Conservation (phyloP, 2,113 vertebrate genomes). For the Meles meles region DNA sequence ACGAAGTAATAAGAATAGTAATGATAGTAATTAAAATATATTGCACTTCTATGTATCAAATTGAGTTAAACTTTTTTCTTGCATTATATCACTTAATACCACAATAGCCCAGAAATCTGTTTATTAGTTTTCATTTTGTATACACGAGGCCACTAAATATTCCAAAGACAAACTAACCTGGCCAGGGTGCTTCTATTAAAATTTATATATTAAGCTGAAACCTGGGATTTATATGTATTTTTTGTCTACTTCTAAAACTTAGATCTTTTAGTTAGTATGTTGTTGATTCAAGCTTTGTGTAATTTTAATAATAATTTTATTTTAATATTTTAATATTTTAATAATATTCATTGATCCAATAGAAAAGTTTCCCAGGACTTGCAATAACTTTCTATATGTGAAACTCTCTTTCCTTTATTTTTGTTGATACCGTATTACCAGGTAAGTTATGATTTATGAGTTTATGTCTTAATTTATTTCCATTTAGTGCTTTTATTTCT, state of each 20-base stretch:
- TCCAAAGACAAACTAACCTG: neutral
- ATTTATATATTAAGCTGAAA: neutral
- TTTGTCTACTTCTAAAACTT: neutral
- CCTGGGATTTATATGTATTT: neutral
- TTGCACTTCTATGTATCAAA: neutral
- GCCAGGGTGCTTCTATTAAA: neutral
- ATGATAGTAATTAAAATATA: neutral
- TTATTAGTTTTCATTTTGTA: neutral
- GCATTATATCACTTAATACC: neutral
- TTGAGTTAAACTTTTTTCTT: neutral
- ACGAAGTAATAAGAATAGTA: neutral
- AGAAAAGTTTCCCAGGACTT: neutral
- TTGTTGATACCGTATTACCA: neutral
- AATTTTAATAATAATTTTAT: neutral
- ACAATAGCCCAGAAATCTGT: neutral
- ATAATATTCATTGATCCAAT: neutral
- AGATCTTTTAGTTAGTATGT: neutral
- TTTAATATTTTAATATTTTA: too few species aligned
- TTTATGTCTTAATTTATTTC: neutral
- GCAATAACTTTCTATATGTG: neutral
- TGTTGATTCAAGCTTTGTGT: neutral
- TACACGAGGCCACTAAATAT: neutral
- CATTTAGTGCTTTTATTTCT: neutral
- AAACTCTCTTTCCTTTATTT: neutral
- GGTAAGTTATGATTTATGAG: neutral